Conservation (phyloP, 2,797 vertebrate genomes). For the Ptychobarbus kaznakovi region DNA sequence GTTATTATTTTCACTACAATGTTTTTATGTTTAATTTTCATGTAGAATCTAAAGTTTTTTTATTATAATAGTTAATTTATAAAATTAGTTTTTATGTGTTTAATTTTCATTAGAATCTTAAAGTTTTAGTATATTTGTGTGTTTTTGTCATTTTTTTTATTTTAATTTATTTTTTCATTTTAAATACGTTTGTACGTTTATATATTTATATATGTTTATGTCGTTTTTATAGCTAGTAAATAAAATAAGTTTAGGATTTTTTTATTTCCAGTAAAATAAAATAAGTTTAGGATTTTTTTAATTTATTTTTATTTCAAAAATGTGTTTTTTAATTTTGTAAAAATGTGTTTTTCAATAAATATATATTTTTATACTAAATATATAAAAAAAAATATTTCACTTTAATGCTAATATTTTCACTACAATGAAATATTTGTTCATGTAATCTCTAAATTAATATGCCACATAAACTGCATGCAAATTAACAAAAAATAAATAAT, state of each 20-base stretch:
- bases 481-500: too few relatives aligned
- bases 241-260: too few relatives aligned
- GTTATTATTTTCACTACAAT: too few relatives aligned
- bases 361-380: not conserved
- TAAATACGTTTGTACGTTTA: not conserved
- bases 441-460: too few relatives aligned
- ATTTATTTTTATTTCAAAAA: not conserved
- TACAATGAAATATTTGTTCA: too few relatives aligned
- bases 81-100: not conserved
- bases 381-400: not conserved
- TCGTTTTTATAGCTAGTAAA: not conserved
- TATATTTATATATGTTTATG: not conserved
- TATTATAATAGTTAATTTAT: not conserved
- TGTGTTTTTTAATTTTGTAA: not conserved
- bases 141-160: not conserved
- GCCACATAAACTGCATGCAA: too few relatives aligned
- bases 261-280: too few relatives aligned
- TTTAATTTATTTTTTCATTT: not conserved
- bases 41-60: too few relatives aligned
- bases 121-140: not conserved
- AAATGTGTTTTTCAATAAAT: not conserved
- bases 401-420: not conserved
- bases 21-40: too few relatives aligned
- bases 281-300: not conserved
- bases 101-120: not conserved